Conservation (phyloP, 2,888 invertebrate genomes). For the Spodoptera littoralis region DNA sequence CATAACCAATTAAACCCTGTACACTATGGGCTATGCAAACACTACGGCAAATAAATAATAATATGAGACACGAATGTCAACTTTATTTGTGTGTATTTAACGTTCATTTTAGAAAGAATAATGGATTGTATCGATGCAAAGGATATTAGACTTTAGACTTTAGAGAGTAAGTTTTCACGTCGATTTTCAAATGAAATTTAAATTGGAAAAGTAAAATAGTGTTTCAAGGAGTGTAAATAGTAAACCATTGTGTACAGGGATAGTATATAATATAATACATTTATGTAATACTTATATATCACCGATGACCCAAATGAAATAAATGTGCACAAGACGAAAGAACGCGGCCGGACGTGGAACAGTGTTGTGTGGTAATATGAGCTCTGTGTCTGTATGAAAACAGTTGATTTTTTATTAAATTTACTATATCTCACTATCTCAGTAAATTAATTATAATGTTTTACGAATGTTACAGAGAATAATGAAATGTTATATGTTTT, state of each 20-base stretch:
- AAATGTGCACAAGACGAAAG: slow-evolving; percentile 80
- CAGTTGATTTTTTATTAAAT: not conserved
- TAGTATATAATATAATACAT: slow-evolving; percentile 50
- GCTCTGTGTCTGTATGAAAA: slow-evolving; percentile 8
- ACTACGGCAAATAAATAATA: not conserved
- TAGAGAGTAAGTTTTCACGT: no score
- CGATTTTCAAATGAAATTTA: no score
- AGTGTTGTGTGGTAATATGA: slow-evolving; percentile 61
- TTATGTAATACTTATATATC: slow-evolving; percentile 65
- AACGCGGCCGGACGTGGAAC: slow-evolving; percentile 49
- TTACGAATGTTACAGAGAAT: no score
- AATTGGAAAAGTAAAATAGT: not conserved
- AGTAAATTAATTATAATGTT: no score
- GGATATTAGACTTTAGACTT: no score
- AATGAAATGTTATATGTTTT: no score
- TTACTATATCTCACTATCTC: no score
- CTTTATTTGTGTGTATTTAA: no score
- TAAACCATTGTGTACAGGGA: slow-evolving; percentile 20
- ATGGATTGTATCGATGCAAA: no score
- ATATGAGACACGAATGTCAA: not conserved
- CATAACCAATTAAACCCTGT: slow-evolving; percentile 66
- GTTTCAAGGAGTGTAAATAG: slow-evolving; percentile 1
- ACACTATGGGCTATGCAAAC: slow-evolving; percentile 24
- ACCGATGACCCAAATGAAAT: slow-evolving; percentile 73
- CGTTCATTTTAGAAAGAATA: no score